Base-by-base conservation (phyloP, 2,113 vertebrate species). In the Benitochromis conjunctus region DNA sequence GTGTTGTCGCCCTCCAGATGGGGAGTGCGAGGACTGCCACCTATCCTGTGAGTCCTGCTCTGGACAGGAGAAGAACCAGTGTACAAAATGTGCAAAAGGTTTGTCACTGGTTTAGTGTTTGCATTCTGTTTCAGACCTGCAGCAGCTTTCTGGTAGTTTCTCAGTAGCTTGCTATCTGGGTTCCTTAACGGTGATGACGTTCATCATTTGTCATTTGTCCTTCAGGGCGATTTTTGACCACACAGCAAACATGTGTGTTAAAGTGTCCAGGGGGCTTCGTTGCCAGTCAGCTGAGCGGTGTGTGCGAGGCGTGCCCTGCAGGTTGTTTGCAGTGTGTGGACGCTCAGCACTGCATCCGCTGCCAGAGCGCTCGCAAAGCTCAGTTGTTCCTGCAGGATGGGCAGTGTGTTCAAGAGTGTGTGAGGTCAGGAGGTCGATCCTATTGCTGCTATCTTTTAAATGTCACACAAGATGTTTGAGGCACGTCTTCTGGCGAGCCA, bases 191-290 rank as follows among this genome's bases (percentile, higher is more conserved):
- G 36, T 21, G 57, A 53, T 54, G 36, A 78, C 74, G 60, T 86
- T 89, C 80, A 41, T 84, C 74, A 41, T 80, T 9, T 77, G 62
- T 7, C 53, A 60, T 83, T 48, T 53, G 54, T 80, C 66, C 89
- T 80, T 43, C 90, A 97, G 96, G 94, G 43, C 86, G 88, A 5
- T 98, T 96, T 91, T 91, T 99, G 90, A 92, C 86, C 85, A 12
- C 79, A 3, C 93, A 92, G 34, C 92, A 94, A 74, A 91, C 89
- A 18, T 99, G 98, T 80, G 94, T 97, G 81, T 58, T 91, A 1
- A 86, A 85, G 76, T 99, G 98, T 86, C 97, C 97, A 1, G 80
- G 36, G 82, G 97, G 96, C 83, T 96, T 80, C 6, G 98, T 97
- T 91, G 95, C 95, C 43, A 94, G 95, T 2, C 19, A 3, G 62